These are phyloP conservation scores for Ornithoptera alexandrae DNA, from an alignment of 2,888 invertebrate genomes.

Conservation along the genomic window DNA sequence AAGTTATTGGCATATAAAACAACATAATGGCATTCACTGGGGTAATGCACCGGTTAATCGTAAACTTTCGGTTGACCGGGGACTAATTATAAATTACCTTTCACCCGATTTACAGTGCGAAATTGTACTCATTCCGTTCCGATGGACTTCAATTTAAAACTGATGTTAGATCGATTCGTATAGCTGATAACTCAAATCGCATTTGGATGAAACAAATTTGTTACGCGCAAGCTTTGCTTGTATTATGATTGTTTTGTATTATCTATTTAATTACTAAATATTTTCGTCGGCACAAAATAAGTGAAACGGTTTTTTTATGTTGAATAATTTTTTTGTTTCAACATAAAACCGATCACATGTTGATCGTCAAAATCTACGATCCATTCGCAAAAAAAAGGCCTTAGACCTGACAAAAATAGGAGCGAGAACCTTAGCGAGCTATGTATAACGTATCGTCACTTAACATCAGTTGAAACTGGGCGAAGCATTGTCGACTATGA, in stretches of 20 bases:
- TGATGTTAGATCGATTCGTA: constrained; percentile 21
- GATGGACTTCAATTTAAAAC: constrained; percentile 24
- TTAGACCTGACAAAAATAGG: no score
- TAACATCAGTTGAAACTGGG: no score
- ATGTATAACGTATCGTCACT: no score
- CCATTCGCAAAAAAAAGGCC: no score
- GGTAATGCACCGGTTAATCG: constrained; percentile 16
- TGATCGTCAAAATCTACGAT: no score
- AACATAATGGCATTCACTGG: constrained; percentile 15
- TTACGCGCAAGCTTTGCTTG: not conserved
- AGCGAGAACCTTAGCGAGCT: no score
- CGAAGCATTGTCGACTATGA: no score
- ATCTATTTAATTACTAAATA: no score
- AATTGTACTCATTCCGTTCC: constrained; percentile 41
- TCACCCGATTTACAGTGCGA: constrained; percentile 39
- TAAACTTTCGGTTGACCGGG: constrained; percentile 32
- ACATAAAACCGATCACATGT: no score
- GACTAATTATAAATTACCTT: constrained; percentile 42
- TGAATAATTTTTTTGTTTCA: no score
- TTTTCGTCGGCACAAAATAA: no score
- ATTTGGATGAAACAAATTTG: constrained; percentile 1
- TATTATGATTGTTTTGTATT: not conserved
- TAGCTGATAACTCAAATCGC: constrained; percentile 10
- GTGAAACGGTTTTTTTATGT: no score
- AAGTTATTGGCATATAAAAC: constrained; percentile 20